These are phyloP conservation scores for Xestia xanthographa DNA, from an alignment of 2,888 invertebrate species.

Conservation along the genomic window DNA sequence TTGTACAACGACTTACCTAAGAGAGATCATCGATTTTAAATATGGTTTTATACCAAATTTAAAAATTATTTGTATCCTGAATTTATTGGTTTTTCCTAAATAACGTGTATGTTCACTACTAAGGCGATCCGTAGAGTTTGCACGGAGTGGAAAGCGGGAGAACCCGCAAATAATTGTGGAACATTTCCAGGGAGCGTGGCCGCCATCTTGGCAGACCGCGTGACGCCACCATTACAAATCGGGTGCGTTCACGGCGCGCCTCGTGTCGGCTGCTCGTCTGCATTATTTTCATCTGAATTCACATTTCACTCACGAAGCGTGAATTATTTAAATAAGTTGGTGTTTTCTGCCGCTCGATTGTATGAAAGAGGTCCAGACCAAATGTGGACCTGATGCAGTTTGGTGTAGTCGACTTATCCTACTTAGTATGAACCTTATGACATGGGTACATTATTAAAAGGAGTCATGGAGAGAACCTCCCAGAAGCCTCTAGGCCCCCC, in stretches of 20 bases:
- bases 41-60: constrained; percentile 40
- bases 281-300: constrained; percentile 72
- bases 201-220: constrained; percentile 89
- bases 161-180: constrained; percentile 79
- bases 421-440: neutral
- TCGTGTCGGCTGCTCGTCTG: constrained; percentile 63
- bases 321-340: constrained; percentile 51
- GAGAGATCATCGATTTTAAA: constrained; percentile 59
- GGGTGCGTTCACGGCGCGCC: constrained; percentile 77
- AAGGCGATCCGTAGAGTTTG: constrained; percentile 63
- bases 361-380: neutral
- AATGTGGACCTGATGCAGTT: neutral
- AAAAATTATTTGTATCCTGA: constrained; percentile 46
- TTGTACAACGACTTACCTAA: constrained; percentile 73
- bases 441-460: neutral
- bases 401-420: neutral
- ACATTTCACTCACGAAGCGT: constrained; percentile 60
- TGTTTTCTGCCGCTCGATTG: constrained; percentile 13
- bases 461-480: neutral
- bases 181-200: constrained; percentile 76
- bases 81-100: constrained; percentile 63
- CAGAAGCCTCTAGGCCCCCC: too few species aligned
- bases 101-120: constrained; percentile 61
- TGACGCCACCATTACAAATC: constrained; percentile 89
- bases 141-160: constrained; percentile 75